A percentile compares a stretch with the other conserved stretches of the same genome.
Evolutionary conservation across 2,888 invertebrate species (phyloP).

Genomic region (Salticus scenicus): DNA sequence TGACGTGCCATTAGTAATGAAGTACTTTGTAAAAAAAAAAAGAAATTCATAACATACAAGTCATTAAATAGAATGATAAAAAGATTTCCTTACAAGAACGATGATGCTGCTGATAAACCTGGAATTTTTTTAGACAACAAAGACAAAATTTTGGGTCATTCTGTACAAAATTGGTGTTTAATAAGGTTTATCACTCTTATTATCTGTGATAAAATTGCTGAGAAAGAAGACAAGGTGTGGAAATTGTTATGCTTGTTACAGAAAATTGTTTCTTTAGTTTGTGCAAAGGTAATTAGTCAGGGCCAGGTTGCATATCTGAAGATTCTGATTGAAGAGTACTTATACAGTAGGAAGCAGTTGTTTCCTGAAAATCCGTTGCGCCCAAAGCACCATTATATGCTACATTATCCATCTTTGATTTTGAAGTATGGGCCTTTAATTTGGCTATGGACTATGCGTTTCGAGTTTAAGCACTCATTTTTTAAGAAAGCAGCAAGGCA

Average conservation of each 20-base stretch:
- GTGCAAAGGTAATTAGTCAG: background rate
- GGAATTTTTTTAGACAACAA: background rate
- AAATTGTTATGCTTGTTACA: background rate
- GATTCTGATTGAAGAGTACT: background rate
- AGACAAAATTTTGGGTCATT: background rate
- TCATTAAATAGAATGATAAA: background rate
- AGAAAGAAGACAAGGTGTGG: background rate
- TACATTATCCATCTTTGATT: slow-evolving; percentile 1
- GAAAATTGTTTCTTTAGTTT: background rate
- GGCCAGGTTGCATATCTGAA: too few relatives aligned
- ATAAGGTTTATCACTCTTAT: background rate
- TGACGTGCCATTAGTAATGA: background rate
- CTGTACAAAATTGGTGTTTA: slow-evolving; percentile 3
- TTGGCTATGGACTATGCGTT: slow-evolving; percentile 4
- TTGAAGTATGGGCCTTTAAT: slow-evolving; percentile 9
- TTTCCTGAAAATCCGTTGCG: slow-evolving; percentile 4
- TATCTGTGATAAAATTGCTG: background rate
- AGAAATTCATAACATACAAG: background rate
- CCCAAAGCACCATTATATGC: slow-evolving; percentile 27
- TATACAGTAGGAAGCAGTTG: background rate
- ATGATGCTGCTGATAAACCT: background rate
- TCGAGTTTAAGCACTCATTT: slow-evolving; percentile 15
- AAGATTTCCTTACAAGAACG: background rate
- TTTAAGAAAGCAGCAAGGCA: slow-evolving; percentile 17
- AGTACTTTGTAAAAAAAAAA: background rate